These are phyloP conservation scores for Drosophila tripunctata DNA, from an alignment of 2,888 invertebrate species.

Conservation along the genomic window DNA sequence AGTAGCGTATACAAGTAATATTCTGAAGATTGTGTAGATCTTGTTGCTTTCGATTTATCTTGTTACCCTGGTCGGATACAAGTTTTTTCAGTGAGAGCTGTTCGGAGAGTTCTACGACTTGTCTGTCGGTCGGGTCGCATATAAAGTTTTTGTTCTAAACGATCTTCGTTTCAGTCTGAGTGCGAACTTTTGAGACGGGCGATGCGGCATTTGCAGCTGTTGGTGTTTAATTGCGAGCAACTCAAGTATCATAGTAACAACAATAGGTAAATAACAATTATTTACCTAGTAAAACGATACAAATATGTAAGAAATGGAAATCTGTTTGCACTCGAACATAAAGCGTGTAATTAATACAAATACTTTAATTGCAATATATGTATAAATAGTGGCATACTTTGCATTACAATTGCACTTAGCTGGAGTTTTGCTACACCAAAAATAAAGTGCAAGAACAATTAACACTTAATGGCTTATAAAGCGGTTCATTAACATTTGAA, in stretches of 20 bases:
- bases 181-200: conserved; percentile 40
- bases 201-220: conserved; percentile 26
- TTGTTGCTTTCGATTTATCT: conserved; percentile 49
- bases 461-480: conserved; percentile 1
- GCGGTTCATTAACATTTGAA: conserved; percentile 41
- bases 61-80: conserved; percentile 43
- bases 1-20: background rate
- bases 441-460: conserved; percentile 26
- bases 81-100: conserved; percentile 51
- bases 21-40: conserved; percentile 14
- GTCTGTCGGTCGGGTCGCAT: conserved; percentile 22
- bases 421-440: background rate
- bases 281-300: background rate
- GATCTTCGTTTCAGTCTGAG: conserved; percentile 59
- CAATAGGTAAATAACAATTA: background rate
- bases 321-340: background rate
- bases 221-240: conserved; percentile 3
- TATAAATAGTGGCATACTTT: background rate
- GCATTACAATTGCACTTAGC: background rate
- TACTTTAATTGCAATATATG: background rate
- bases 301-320: background rate
- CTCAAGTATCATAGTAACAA: conserved; percentile 12
- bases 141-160: conserved; percentile 55
- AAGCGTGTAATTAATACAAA: background rate
- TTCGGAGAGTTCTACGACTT: conserved; percentile 24